Base-by-base conservation (phyloP, 2,797 vertebrate genomes). In the Limosa lapponica region DNA sequence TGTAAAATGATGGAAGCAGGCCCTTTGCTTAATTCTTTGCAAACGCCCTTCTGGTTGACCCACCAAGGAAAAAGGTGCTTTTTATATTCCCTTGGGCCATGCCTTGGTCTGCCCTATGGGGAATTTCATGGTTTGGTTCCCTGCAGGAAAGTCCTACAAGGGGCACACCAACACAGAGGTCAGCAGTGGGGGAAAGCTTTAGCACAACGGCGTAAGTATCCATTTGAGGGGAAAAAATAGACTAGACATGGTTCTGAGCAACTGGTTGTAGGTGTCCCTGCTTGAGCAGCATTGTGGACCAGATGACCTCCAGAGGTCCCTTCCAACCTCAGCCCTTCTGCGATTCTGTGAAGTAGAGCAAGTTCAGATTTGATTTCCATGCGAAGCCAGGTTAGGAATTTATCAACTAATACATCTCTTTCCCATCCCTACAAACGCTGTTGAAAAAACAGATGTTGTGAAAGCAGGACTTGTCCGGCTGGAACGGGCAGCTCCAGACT, bases 401-500 rank as follows among this genome's bases (percentile, higher is more conserved):
- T 77, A 82, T 85, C 37, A 86, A 43, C 43, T 36, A 46, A 51
- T 16, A 54, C 7, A 70, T 73, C 57, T 70, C 73, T 20, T 61
- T 44, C 66, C 43, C 55, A 80, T 73, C 28, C 23, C 24, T 48
- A 90, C 10, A 85, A n/a, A 89, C 8, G 5, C 43, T 82, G 27
- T 11, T 84, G 18, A 52, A 57, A 36, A 66, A 41, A 9, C 30
- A 91, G 55, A 84, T 64, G 5, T 39, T 79, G 43, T 90, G 14
- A 82, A 90, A 92, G 66, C 70, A 93, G 67, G 44, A 77, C 51
- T 87, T 0, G 1, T 84, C 83, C 6, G 17, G 67, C 48, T 93
- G 55, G 58, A 96, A 77, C 8, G 15, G 71, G 74, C 78, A 90
- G 83, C 46, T 89, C 78, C 74, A 92, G 62, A 89, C 58, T 90